Evolutionary conservation across 2,888 invertebrate genomes (phyloP).

Genomic region (Zootermopsis nevadensis): DNA sequence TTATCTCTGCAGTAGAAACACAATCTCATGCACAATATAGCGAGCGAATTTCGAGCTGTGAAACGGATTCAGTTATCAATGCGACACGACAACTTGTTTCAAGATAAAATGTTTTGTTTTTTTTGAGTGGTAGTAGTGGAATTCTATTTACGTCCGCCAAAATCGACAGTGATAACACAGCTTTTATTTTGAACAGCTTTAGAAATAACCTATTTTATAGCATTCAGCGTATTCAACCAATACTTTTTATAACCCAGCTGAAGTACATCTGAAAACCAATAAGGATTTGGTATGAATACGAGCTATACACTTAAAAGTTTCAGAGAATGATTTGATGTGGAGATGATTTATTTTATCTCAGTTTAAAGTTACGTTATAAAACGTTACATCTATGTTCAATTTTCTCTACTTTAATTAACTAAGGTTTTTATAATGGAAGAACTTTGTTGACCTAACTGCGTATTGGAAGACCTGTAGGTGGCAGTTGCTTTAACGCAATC

Average conservation of each 20-base stretch:
- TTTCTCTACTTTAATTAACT: neutral
- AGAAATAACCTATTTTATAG: neutral
- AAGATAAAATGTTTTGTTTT: neutral
- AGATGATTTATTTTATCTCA: neutral
- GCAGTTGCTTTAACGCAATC: neutral
- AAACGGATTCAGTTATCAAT: neutral
- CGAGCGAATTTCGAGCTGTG: neutral
- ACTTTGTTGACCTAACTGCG: neutral
- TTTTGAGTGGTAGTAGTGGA: neutral
- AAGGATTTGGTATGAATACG: neutral
- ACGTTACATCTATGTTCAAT: neutral
- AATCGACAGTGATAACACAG: neutral
- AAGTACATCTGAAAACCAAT: neutral
- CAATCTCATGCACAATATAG: conserved; percentile 16
- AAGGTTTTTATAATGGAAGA: neutral
- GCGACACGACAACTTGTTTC: neutral
- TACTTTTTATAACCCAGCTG: neutral
- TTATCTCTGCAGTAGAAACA: neutral
- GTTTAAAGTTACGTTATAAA: neutral
- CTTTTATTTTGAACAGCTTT: neutral
- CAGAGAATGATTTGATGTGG: neutral
- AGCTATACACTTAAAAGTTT: neutral
- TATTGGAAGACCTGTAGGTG: neutral
- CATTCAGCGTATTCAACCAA: neutral
- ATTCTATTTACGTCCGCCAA: neutral